These are phyloP conservation scores for Columba janthina DNA, from an alignment of 2,113 vertebrate species.

Conservation along the genomic window DNA sequence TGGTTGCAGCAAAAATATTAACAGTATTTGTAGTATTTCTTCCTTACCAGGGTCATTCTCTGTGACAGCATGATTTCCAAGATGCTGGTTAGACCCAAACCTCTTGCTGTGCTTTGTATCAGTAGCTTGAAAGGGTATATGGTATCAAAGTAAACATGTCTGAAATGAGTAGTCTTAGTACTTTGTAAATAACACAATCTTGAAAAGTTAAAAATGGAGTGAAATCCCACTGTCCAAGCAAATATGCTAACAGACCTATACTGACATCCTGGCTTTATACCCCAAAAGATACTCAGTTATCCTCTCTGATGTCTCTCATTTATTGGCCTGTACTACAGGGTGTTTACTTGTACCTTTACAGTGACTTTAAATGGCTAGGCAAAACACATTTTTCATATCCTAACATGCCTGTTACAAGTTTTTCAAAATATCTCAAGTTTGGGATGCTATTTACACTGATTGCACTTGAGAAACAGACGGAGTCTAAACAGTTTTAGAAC, in stretches of 20 bases:
- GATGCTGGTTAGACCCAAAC: background rate
- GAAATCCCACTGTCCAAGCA: background rate
- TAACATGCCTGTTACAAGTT: background rate
- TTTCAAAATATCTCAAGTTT: background rate
- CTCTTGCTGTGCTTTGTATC: background rate
- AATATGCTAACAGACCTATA: background rate
- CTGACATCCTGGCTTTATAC: background rate
- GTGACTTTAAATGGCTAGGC: background rate
- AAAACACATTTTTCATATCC: background rate
- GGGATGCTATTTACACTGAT: background rate
- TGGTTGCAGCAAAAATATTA: background rate
- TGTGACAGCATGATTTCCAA: background rate
- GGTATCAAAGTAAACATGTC: background rate
- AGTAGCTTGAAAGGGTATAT: background rate
- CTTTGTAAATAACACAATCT: background rate
- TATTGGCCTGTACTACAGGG: background rate
- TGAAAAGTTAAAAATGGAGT: background rate
- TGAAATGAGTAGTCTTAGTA: background rate
- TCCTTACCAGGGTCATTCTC: background rate
- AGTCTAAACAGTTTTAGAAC: background rate
- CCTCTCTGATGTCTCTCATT: background rate
- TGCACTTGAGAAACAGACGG: background rate
- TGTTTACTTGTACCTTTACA: background rate
- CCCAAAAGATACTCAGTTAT: background rate
- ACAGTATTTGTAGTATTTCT: background rate